Evolutionary conservation across 2,113 vertebrate species (phyloP).

Genomic region (Astatoreochromis straeleni): DNA sequence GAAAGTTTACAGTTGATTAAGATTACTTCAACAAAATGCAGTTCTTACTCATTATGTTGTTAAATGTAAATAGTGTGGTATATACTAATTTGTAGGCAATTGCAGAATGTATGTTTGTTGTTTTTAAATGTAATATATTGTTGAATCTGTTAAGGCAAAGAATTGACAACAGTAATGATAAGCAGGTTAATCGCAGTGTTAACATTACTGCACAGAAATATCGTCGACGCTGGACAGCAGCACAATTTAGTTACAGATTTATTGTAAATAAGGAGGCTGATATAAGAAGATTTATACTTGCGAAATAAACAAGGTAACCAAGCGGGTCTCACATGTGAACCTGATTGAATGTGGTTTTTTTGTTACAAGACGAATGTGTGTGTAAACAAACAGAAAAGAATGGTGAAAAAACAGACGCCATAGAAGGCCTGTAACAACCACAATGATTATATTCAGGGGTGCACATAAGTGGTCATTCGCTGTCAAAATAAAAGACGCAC

Average conservation of each 20-base stretch:
- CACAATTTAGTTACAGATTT: not conserved
- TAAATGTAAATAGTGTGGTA: not conserved
- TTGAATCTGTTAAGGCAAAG: not conserved
- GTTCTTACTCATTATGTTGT: not conserved
- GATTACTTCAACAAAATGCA: not conserved
- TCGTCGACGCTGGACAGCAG: rapidly evolving
- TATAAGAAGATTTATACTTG: not conserved
- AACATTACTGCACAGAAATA: not conserved
- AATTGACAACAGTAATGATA: rapidly evolving
- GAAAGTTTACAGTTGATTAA: not conserved
- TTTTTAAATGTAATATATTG: not conserved
- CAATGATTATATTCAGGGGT: not conserved
- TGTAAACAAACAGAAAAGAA: not conserved
- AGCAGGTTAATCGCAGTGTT: not conserved
- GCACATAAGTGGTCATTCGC: not conserved
- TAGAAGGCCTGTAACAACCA: not conserved
- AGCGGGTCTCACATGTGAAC: not conserved
- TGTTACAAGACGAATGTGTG: not conserved
- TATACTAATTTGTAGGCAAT: rapidly evolving
- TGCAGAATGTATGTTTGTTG: not conserved
- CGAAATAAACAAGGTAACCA: not conserved
- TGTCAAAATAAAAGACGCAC: not conserved
- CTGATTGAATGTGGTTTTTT: rapidly evolving
- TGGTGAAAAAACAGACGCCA: not conserved
- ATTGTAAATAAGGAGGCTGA: not conserved